Conservation (phyloP, 1,140 invertebrate species). For the Trichomalopsis sarcophagae region DNA sequence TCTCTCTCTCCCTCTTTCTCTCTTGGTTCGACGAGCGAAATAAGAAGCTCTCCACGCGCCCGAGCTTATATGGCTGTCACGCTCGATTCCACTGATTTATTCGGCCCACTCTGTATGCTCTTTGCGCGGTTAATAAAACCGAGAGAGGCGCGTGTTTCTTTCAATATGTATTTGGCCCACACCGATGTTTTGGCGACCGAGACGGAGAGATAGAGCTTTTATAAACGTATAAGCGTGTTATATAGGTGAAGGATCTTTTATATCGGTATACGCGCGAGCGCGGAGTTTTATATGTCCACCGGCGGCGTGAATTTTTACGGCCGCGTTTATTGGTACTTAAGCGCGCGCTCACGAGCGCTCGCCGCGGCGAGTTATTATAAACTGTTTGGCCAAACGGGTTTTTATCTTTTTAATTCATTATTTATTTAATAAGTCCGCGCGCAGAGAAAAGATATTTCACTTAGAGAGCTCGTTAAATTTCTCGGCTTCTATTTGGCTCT, state of each 20-base stretch:
- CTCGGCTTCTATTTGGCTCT: not conserved
- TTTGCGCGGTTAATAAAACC: conserved; percentile 7
- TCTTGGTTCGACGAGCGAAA: not conserved
- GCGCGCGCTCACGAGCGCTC: not conserved
- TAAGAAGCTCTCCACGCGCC: conserved; percentile 22
- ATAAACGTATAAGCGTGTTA: not conserved
- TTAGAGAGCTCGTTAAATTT: conserved; percentile 36
- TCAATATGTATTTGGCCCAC: not conserved
- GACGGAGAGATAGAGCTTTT: not conserved
- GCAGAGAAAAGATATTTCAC: conserved; percentile 31
- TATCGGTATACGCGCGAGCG: not conserved
- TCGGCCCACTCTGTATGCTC: not conserved
- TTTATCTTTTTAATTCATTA: conserved; percentile 8
- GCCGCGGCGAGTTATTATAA: conserved; percentile 14
- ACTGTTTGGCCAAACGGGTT: conserved; percentile 31
- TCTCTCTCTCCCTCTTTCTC: no score
- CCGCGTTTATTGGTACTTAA: conserved; percentile 35
- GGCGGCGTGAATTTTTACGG: conserved; percentile 22
- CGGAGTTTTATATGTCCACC: not conserved
- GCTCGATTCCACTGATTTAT: conserved; percentile 39
- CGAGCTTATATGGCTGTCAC: conserved; percentile 37
- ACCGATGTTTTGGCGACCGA: not conserved
- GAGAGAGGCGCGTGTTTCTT: not conserved
- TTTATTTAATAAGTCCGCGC: conserved; percentile 40
- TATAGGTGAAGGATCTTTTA: not conserved